A percentile compares a stretch with the other conserved stretches of the same genome.
These are phyloP conservation scores for Ianthella basta DNA, from an alignment of 37 sponge, comb jelly and placozoan species.

Conservation along the genomic window DNA sequence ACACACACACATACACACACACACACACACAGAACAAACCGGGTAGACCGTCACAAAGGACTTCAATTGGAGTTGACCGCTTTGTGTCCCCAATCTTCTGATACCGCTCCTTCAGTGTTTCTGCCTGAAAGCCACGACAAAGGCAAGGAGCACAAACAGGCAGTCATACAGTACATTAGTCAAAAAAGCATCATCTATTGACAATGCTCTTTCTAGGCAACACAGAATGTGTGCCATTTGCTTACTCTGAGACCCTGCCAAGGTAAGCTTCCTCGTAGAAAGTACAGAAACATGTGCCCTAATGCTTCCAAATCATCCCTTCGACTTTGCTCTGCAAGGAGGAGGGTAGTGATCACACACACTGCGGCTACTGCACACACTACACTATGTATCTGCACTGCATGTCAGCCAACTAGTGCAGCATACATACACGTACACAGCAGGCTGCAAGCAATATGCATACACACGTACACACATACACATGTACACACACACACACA, in stretches of 20 bases:
- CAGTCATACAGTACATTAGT: not conserved
- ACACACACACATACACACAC: not conserved
- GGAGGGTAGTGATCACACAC: not conserved
- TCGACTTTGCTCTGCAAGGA: slow-evolving; percentile 91
- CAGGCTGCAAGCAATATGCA: not conserved
- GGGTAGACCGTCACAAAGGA: slow-evolving; percentile 92
- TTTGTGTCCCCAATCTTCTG: slow-evolving; percentile 99
- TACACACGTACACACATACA: not conserved
- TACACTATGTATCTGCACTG: too few relatives aligned
- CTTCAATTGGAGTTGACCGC: slow-evolving; percentile 96
- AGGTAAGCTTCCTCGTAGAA: slow-evolving; percentile 95
- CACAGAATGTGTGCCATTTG: not conserved
- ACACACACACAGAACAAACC: slow-evolving; percentile 46
- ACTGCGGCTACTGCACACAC: too few relatives aligned
- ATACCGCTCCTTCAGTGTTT: slow-evolving; percentile 96
- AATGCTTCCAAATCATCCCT: slow-evolving; percentile 98
- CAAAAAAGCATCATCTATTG: not conserved
- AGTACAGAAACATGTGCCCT: slow-evolving; percentile 99
- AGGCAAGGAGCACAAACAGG: not conserved
- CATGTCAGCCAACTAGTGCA: not conserved
- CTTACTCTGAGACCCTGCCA: slow-evolving; percentile 98
- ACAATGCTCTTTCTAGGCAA: not conserved
- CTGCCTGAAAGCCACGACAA: slow-evolving; percentile 73
- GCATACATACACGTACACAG: not conserved
- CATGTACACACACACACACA: too few relatives aligned